phyloP scores from a whole-genome alignment of 2,888 invertebrate genomes.

The Chironomus riparius region DNA sequence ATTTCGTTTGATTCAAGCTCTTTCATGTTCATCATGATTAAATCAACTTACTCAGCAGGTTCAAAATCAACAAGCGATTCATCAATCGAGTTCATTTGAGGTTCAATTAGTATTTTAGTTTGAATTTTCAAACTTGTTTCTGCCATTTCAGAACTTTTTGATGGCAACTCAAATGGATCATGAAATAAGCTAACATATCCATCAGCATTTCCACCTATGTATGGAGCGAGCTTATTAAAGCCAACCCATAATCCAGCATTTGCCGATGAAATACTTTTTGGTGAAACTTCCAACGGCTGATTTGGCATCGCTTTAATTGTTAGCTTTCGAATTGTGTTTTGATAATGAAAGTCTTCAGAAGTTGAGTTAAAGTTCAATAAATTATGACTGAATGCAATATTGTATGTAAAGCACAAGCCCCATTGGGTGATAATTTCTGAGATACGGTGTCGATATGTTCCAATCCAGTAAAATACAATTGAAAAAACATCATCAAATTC shows the following conservation, averaged over 20 bases:
- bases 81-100: neutral
- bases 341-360: neutral
- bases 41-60: neutral
- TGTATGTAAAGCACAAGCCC: neutral
- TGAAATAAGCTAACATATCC: neutral
- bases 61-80: neutral
- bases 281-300: neutral
- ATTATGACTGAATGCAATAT: neutral
- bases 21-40: no score
- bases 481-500: neutral
- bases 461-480: no score
- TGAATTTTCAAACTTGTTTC: neutral
- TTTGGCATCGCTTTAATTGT: no score
- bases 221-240: neutral
- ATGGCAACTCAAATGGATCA: neutral
- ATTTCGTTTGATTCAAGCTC: no score
- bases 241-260: neutral
- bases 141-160: neutral
- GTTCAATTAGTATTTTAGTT: neutral
- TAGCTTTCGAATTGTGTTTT: neutral
- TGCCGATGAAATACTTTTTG: neutral
- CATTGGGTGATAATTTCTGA: neutral
- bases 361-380: neutral
- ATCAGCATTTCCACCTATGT: neutral
- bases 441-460: neutral